Evolutionary conservation across 2,797 vertebrate species (phyloP).

Genomic region (Cyclopterus lumpus): DNA sequence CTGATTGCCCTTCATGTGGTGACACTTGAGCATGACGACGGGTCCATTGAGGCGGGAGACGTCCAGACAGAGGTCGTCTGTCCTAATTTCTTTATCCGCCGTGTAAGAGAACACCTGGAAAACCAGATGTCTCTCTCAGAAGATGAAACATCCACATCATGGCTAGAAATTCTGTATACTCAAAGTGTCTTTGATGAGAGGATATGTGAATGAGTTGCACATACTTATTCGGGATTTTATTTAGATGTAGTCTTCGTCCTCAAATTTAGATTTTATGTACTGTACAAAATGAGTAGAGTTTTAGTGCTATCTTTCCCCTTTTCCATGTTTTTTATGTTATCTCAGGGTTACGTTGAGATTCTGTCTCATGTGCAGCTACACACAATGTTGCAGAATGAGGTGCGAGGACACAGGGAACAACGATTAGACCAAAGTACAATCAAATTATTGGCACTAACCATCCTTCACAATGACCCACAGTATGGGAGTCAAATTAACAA

Average conservation of each 20-base stretch:
- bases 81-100: slow-evolving; percentile 97
- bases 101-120: slow-evolving; percentile 97
- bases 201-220: not conserved
- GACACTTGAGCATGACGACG: slow-evolving; percentile 97
- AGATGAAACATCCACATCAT: slow-evolving; percentile 3
- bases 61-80: slow-evolving; percentile 96
- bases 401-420: not conserved
- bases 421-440: slow-evolving; percentile 14
- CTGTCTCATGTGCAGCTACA: not conserved
- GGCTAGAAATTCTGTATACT: not conserved
- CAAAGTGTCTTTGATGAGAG: not conserved
- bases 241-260: not conserved
- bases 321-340: not conserved
- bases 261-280: not conserved
- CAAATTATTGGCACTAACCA: slow-evolving; percentile 13
- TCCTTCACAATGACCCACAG: slow-evolving; percentile 4
- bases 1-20: slow-evolving; percentile 99
- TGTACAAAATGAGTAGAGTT: not conserved
- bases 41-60: slow-evolving; percentile 97
- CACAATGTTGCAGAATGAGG: not conserved
- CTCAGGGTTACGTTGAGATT: not conserved
- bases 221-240: not conserved
- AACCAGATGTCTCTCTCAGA: slow-evolving; percentile 21
- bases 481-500: slow-evolving; percentile 19
- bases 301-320: not conserved